Evolutionary conservation across 2,113 vertebrate genomes (phyloP).

Genomic region (Etia nguti): DNA sequence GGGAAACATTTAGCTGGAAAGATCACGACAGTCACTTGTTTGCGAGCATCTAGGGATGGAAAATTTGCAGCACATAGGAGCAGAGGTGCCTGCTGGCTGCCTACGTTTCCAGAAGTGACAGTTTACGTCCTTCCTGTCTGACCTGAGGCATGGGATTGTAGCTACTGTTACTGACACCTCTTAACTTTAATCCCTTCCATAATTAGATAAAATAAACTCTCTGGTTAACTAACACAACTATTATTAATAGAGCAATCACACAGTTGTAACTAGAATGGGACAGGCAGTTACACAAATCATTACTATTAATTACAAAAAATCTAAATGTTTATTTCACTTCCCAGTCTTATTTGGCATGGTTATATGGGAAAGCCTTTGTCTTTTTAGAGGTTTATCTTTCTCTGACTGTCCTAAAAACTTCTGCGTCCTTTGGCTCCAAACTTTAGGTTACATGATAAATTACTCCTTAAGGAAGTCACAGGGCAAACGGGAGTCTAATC

Average conservation of each 20-base stretch:
- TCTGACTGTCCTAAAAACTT: background rate
- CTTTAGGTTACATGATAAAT: background rate
- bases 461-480: background rate
- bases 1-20: background rate
- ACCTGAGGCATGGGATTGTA: background rate
- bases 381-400: background rate
- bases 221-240: background rate
- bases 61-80: background rate
- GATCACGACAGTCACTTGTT: background rate
- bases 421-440: background rate
- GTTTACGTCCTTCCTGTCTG: slow-evolving; percentile 52
- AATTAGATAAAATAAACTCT: background rate
- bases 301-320: background rate
- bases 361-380: background rate
- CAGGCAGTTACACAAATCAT: background rate
- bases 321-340: fast-evolving
- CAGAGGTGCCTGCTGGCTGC: slow-evolving; percentile 48
- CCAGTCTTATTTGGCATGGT: background rate
- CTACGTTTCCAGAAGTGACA: slow-evolving; percentile 8
- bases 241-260: background rate
- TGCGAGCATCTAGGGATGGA: background rate
- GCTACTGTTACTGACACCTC: slow-evolving; percentile 8
- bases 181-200: background rate
- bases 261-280: background rate
- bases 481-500: background rate